These are phyloP conservation scores for Lepisosteus oculatus DNA, from an alignment of 2,113 vertebrate genomes.

Conservation along the genomic window DNA sequence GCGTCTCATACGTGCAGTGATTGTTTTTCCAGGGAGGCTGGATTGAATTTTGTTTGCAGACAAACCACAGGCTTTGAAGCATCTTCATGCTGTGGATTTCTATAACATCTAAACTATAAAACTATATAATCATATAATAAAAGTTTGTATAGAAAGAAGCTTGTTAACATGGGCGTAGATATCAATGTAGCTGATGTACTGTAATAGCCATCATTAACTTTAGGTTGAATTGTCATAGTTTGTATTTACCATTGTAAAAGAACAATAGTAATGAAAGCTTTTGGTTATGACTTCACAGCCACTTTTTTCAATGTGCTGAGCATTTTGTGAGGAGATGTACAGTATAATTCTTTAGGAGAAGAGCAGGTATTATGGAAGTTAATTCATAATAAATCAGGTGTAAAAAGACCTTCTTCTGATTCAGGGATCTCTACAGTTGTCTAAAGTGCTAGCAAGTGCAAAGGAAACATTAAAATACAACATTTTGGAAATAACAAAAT, in stretches of 20 bases:
- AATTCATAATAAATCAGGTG: constrained; percentile 33
- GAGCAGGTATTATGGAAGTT: constrained; percentile 19
- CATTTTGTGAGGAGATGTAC: constrained; percentile 2
- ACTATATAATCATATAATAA: background rate
- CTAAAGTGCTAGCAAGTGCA: background rate
- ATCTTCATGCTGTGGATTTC: background rate
- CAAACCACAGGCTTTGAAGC: no score
- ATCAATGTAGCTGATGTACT: no score
- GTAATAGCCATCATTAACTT: no score
- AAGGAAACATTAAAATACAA: background rate
- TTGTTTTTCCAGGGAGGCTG: no score
- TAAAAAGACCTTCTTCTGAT: constrained; percentile 16
- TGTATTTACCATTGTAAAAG: constrained; percentile 20
- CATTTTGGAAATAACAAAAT: background rate
- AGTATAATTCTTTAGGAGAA: constrained; percentile 27
- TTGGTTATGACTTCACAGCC: constrained; percentile 19
- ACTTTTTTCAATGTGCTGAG: constrained; percentile 1
- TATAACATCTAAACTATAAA: background rate
- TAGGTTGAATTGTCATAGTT: no score
- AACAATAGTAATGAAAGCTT: constrained; percentile 41
- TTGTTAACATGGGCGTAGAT: no score
- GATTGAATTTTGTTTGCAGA: no score
- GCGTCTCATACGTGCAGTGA: no score
- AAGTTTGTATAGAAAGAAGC: no score
- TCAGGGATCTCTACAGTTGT: no score